Conservation (phyloP, 2,113 vertebrate genomes). For the Proteles cristata region DNA sequence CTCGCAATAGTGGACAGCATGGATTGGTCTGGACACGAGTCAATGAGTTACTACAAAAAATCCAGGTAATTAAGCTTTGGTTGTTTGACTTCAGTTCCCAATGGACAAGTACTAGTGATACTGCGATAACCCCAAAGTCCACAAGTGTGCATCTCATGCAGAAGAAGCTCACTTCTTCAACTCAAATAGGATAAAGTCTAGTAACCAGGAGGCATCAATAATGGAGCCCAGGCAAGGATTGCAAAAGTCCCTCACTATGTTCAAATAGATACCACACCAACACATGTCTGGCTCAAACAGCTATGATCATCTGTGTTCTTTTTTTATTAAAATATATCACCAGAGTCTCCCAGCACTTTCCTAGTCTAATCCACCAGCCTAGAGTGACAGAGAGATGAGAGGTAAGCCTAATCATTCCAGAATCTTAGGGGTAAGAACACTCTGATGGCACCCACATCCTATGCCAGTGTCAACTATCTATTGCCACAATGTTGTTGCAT, state of each 20-base stretch:
- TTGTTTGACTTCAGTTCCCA: neutral
- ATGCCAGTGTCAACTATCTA: neutral
- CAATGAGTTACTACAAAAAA: neutral
- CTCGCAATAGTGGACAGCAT: neutral
- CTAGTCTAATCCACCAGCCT: neutral
- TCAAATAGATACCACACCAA: neutral
- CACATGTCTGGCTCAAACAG: neutral
- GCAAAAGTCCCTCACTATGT: neutral
- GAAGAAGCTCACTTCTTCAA: neutral
- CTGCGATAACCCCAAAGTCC: neutral
- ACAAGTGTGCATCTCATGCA: neutral
- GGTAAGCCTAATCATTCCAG: neutral
- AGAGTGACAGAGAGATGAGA: neutral
- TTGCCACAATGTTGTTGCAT: no score
- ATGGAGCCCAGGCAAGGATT: neutral
- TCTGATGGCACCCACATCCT: neutral
- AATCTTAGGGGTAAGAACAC: neutral
- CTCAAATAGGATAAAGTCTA: neutral
- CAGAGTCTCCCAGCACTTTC: neutral
- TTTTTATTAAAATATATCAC: neutral
- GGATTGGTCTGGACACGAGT: neutral
- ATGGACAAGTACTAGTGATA: neutral
- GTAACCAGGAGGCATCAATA: neutral
- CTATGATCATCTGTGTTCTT: neutral
- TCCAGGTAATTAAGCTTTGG: neutral